phyloP scores from a whole-genome alignment of 2,888 invertebrate species.

The Mallateleia sp. region DNA sequence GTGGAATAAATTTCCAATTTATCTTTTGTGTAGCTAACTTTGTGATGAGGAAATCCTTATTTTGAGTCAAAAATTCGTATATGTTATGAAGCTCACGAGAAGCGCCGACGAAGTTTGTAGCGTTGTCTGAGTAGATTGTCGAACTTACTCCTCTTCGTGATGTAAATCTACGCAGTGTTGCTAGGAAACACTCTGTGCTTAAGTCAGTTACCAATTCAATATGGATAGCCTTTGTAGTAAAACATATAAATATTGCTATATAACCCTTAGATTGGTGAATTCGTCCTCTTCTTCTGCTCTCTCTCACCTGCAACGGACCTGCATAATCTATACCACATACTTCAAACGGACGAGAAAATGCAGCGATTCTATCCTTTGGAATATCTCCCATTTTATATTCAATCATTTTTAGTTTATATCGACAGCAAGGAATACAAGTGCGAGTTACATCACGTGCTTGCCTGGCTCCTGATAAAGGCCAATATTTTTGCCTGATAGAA shows the following conservation, averaged over 20 bases:
- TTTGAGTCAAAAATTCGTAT: slow-evolving; percentile 52
- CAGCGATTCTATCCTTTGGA: slow-evolving; percentile 34
- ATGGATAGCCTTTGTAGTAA: slow-evolving; percentile 75
- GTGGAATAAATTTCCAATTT: slow-evolving; percentile 33
- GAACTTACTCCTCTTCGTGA: slow-evolving; percentile 64
- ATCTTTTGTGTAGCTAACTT: slow-evolving; percentile 32
- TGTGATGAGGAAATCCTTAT: not conserved
- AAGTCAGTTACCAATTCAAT: slow-evolving; percentile 70
- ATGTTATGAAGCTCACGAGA: slow-evolving; percentile 56
- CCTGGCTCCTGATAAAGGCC: slow-evolving; percentile 20
- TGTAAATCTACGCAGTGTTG: slow-evolving; percentile 58
- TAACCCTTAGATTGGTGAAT: slow-evolving; percentile 72
- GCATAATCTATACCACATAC: slow-evolving; percentile 42
- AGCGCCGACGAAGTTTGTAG: slow-evolving; percentile 72
- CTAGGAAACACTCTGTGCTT: slow-evolving; percentile 64
- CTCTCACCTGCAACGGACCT: slow-evolving; percentile 73
- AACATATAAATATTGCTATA: slow-evolving; percentile 79
- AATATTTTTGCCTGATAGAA: not conserved
- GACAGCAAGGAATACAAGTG: slow-evolving; percentile 60
- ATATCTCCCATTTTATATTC: slow-evolving; percentile 61
- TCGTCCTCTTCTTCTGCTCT: slow-evolving; percentile 58
- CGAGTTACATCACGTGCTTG: slow-evolving; percentile 40
- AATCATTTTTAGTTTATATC: slow-evolving; percentile 36
- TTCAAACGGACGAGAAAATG: slow-evolving; percentile 40
- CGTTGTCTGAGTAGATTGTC: slow-evolving; percentile 68